Evolutionary conservation across 2,113 vertebrate genomes (phyloP).

Genomic region (Mormyrus iriodes): DNA sequence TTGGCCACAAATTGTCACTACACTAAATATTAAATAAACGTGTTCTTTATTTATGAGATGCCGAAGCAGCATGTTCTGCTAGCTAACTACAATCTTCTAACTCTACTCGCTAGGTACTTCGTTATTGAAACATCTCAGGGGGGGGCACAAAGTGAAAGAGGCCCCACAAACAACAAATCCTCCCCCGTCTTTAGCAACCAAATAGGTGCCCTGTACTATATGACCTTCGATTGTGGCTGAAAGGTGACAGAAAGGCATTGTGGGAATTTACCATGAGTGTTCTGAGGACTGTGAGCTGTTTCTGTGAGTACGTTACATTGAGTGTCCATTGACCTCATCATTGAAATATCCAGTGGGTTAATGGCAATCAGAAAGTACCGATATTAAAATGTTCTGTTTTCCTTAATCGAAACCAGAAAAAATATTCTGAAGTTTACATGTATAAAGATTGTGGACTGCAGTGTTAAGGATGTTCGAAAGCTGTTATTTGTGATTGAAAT

Average conservation of each 20-base stretch:
- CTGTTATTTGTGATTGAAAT: slow-evolving; percentile 8
- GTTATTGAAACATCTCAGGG: not conserved
- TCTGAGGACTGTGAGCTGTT: slow-evolving; percentile 20
- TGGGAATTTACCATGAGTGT: slow-evolving; percentile 16
- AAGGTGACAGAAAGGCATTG: not conserved
- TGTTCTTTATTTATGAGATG: not conserved
- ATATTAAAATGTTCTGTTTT: not conserved
- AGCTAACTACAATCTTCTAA: too few species aligned
- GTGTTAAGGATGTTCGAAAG: not conserved
- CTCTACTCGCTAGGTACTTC: too few species aligned
- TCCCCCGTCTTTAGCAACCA: not conserved
- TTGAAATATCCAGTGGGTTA: not conserved
- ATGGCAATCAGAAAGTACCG: not conserved
- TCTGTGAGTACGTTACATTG: not conserved
- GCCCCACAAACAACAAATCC: not conserved
- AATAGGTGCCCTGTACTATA: not conserved
- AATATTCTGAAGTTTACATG: not conserved
- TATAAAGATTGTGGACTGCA: not conserved
- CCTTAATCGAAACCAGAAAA: not conserved
- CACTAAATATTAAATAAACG: not conserved
- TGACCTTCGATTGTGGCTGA: not conserved
- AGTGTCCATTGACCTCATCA: not conserved
- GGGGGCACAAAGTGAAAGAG: not conserved
- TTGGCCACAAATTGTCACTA: not conserved
- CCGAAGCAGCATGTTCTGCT: too few species aligned